These are phyloP conservation scores for Vespertilio murinus DNA, from an alignment of 2,797 vertebrate species.

Conservation along the genomic window DNA sequence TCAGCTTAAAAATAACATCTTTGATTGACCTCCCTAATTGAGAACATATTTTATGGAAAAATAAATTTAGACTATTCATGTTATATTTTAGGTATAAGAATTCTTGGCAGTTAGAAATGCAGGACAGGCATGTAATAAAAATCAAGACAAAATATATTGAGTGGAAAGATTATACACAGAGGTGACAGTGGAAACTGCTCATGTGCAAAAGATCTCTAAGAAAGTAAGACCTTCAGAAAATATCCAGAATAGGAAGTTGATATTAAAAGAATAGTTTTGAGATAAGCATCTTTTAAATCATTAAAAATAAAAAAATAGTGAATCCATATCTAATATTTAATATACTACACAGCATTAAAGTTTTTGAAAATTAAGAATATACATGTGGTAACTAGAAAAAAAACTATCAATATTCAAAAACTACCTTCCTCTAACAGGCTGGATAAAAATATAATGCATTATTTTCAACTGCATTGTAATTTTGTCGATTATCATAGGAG, in stretches of 20 bases:
- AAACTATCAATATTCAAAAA: background rate
- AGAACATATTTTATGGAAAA: background rate
- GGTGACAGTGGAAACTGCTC: background rate
- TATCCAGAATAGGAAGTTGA: background rate
- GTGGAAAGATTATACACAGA: slow-evolving; percentile 10
- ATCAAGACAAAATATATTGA: background rate
- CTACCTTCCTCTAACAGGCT: background rate
- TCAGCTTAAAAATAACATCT: background rate
- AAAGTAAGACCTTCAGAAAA: background rate
- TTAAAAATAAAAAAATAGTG: background rate
- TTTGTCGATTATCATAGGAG: background rate
- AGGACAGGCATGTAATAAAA: background rate
- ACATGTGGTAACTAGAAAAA: background rate
- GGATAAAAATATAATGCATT: background rate
- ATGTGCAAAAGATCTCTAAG: background rate
- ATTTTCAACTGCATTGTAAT: background rate
- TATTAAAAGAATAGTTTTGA: background rate
- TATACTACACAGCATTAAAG: background rate
- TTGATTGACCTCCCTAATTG: background rate
- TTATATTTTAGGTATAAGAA: slow-evolving; percentile 24
- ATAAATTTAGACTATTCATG: background rate
- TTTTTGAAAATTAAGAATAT: background rate
- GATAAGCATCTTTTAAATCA: background rate
- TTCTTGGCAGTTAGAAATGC: background rate
- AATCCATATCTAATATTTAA: background rate